Evolutionary conservation across 2,797 vertebrate species (phyloP), one percentile per base, ranked within the genome.

Genomic region (Sphaeramia orbicularis): DNA sequence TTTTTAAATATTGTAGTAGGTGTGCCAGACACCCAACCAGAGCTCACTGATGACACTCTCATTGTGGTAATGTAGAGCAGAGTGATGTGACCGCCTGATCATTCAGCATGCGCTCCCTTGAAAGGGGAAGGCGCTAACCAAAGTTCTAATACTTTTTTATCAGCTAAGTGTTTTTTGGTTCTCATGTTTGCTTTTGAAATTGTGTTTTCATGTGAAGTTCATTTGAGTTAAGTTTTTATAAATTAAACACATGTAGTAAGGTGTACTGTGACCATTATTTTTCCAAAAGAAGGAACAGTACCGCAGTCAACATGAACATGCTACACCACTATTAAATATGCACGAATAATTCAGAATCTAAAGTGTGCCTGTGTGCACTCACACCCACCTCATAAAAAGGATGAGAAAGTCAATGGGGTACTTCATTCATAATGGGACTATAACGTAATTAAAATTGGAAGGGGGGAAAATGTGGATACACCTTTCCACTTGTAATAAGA

Each of bases 371-470:
- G 77, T 73, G 81, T 44, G 76, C 80, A 83, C 78, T 71, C 87
- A 74, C 86, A 86, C 81, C 78, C 68, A 77, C 71, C 87, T 86
- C 78, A 66, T 83, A 80, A 81, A 86, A 86, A 81, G 75, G 85
- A 89, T 81, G 72, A 83, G 81, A 78, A 90, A 93, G 93, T 94
- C 88, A 89, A 91, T 91, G 85, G 87, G 93, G 74, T 91, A 91
- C 88, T 91, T 83, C 88, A 85, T 82, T 86, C 67, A 86, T 91
- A 90, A 91, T 89, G 81, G 86, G 89, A 88, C 86, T 84, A 74
- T 89, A 85, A 93, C 87, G 80, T 94, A 93, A 94, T 94, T 94
- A 94, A 91, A 94, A 93, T 85, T 80, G 77, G 75, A 88, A 85
- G 75, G 79, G 75, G 79, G 77, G 65, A 13, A 59, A 74, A 81